Conservation (phyloP, 2,888 invertebrate species). For the Acrocyrtus sp. region DNA sequence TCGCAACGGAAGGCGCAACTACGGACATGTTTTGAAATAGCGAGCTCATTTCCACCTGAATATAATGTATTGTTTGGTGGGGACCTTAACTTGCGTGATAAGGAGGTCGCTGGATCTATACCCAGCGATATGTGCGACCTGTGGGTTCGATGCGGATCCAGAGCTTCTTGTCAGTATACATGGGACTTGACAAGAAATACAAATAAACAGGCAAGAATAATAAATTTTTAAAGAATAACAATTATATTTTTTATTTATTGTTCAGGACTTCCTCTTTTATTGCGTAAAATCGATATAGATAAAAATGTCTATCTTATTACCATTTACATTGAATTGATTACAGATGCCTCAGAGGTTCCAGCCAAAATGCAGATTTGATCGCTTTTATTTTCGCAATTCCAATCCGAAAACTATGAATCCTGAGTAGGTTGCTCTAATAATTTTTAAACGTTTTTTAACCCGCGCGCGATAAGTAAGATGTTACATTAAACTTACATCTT, state of each 20-base stretch:
- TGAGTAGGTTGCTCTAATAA: constrained; percentile 64
- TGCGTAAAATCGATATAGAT: not conserved
- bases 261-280: no score
- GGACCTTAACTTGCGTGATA: constrained; percentile 72
- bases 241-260: not conserved
- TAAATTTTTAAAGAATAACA: not conserved
- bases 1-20: constrained; percentile 68
- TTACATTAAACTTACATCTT: constrained; percentile 7
- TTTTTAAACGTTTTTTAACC: no score
- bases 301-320: not conserved
- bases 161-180: constrained; percentile 69
- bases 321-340: no score
- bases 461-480: no score
- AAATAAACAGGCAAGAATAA: constrained; percentile 66
- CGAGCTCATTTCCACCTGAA: constrained; percentile 59
- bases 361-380: constrained; percentile 70
- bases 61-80: constrained; percentile 71
- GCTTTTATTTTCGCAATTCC: constrained; percentile 68
- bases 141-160: constrained; percentile 71
- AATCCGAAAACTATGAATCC: constrained; percentile 65
- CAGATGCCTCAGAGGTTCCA: constrained; percentile 65
- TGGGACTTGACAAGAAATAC: constrained; percentile 72
- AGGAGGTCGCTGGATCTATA: constrained; percentile 69
- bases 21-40: constrained; percentile 65
- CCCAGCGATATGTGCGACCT: constrained; percentile 68